phyloP scores from a whole-genome alignment of 1,140 invertebrate species.

The Drosophila orena region DNA sequence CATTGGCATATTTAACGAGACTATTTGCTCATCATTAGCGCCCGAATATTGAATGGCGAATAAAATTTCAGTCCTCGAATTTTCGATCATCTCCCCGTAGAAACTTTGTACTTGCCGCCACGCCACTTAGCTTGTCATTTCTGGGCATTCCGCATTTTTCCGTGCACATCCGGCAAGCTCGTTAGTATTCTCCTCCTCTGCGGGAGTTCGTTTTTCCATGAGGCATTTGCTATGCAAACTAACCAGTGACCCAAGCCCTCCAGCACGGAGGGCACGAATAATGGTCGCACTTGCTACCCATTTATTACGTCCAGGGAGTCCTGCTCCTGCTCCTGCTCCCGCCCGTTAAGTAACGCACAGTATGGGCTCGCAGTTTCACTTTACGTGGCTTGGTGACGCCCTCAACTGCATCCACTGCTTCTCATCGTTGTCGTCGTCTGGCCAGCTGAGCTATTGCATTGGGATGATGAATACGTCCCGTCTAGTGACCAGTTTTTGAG shows the following conservation, averaged over 20 bases:
- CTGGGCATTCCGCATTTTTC: not conserved
- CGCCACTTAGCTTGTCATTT: conserved; percentile 38
- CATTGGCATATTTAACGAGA: conserved; percentile 48
- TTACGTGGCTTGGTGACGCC: conserved; percentile 14
- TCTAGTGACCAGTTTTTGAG: conserved; percentile 51
- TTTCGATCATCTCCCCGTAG: conserved; percentile 15
- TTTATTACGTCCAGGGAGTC: conserved; percentile 43
- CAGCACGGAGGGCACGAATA: conserved; percentile 43
- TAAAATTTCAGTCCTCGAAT: conserved; percentile 26
- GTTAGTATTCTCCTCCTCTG: conserved; percentile 46
- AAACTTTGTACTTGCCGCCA: not conserved
- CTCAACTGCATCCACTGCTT: conserved; percentile 2
- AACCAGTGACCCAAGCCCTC: conserved; percentile 36
- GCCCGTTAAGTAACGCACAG: conserved; percentile 68
- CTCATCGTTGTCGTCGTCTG: conserved; percentile 5
- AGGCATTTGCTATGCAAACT: conserved; percentile 66
- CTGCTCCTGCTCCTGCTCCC: conserved; percentile 30
- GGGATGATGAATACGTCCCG: conserved; percentile 63
- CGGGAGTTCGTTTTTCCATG: conserved; percentile 45
- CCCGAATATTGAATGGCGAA: conserved; percentile 50
- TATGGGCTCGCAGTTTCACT: not conserved
- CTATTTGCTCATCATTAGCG: conserved; percentile 70
- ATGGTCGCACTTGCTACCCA: conserved; percentile 60
- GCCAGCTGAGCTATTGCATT: conserved; percentile 13
- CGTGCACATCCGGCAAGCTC: conserved; percentile 63